Evolutionary conservation across 2,113 vertebrate genomes (phyloP).

Genomic region (Notothenia rossii): DNA sequence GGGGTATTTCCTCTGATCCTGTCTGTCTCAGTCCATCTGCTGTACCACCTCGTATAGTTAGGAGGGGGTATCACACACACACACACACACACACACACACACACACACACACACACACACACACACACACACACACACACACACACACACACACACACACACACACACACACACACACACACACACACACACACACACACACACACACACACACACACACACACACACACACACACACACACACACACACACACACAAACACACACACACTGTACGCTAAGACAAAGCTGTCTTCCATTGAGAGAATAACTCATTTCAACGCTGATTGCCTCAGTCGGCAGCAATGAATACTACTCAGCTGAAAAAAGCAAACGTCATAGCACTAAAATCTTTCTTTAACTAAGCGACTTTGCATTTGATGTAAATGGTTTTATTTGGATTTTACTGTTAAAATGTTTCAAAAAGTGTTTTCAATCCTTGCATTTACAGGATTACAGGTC

Average conservation of each 20-base stretch:
- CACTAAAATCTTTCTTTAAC: background rate
- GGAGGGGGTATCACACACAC: slow-evolving; percentile 57
- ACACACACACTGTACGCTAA: slow-evolving; percentile 15
- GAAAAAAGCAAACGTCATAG: slow-evolving; percentile 38
- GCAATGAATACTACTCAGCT: slow-evolving; percentile 47
- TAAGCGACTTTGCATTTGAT: too few species aligned
- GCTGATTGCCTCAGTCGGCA: slow-evolving; percentile 44
- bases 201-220: too few species aligned
- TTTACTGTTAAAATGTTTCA: too few species aligned
- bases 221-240: slow-evolving; percentile 13
- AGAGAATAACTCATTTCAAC: slow-evolving; percentile 49
- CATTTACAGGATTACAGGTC: background rate
- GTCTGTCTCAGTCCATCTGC: slow-evolving; percentile 72
- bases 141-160: slow-evolving; percentile 17
- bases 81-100: slow-evolving; percentile 25
- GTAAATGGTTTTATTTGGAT: too few species aligned
- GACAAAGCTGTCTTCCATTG: slow-evolving; percentile 53
- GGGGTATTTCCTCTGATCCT: slow-evolving; percentile 67
- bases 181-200: slow-evolving; percentile 10
- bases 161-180: background rate
- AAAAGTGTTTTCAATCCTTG: background rate
- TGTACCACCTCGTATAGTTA: slow-evolving; percentile 54
- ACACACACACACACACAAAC: background rate
- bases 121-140: slow-evolving; percentile 11
- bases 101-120: slow-evolving; percentile 18